Percentiles rank a stretch among this genome's conserved stretches.
These are phyloP conservation scores for Bombyx huttoni DNA, from an alignment of 2,888 invertebrate species.

Conservation along the genomic window DNA sequence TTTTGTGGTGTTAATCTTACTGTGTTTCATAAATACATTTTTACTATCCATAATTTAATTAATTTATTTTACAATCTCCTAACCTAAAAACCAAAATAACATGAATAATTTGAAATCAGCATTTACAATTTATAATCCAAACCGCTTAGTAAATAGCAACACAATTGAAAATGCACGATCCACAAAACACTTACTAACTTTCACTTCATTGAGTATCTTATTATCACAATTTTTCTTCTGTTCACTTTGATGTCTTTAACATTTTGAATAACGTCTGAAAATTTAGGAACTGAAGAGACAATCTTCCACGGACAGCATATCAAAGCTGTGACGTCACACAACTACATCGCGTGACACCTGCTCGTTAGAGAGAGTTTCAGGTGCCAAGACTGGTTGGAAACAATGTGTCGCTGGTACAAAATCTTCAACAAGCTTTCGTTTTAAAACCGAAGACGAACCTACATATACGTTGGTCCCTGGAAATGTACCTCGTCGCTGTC, in stretches of 20 bases:
- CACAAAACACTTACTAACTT: constrained; percentile 31
- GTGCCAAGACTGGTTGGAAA: constrained; percentile 74
- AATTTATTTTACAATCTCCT: constrained; percentile 62
- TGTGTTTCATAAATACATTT: constrained; percentile 69
- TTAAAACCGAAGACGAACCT: constrained; percentile 72
- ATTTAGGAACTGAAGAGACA: constrained; percentile 71
- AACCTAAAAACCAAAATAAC: constrained; percentile 55
- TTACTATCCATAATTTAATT: constrained; percentile 38
- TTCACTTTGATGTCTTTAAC: constrained; percentile 31
- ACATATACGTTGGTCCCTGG: constrained; percentile 74
- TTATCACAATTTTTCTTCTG: constrained; percentile 31
- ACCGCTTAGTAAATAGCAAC: constrained; percentile 36
- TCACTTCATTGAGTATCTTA: constrained; percentile 28
- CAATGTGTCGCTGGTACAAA: constrained; percentile 62
- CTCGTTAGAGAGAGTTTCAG: constrained; percentile 55
- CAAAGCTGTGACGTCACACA: constrained; percentile 77
- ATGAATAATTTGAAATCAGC: constrained; percentile 45
- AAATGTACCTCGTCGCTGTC: constrained; percentile 67
- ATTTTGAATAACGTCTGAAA: constrained; percentile 36
- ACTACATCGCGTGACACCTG: constrained; percentile 67
- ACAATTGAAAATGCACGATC: constrained; percentile 31
- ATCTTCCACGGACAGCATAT: constrained; percentile 70
- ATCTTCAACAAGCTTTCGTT: constrained; percentile 75
- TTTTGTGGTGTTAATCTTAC: constrained; percentile 71
- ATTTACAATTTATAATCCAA: constrained; percentile 40